These are phyloP conservation scores for Thunnus maccoyii DNA, from an alignment of 2,113 vertebrate genomes.

Conservation along the genomic window DNA sequence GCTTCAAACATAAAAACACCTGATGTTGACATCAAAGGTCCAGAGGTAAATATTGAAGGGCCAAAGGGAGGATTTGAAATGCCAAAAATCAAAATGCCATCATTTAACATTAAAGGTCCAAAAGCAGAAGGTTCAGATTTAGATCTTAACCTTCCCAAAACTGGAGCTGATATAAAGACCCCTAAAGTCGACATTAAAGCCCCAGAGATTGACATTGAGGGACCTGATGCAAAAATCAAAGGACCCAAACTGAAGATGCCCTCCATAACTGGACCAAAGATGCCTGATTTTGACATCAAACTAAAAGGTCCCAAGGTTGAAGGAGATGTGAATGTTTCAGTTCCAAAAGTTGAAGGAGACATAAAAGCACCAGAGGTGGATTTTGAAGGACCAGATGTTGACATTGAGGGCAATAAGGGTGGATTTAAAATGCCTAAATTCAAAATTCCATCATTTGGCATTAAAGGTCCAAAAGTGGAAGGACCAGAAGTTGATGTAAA, in stretches of 20 bases:
- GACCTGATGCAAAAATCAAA: conserved; percentile 64
- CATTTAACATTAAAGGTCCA: background rate
- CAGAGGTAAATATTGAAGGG: conserved; percentile 16
- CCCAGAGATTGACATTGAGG: conserved; percentile 67
- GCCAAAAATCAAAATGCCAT: conserved; percentile 42
- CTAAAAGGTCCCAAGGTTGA: conserved; percentile 50
- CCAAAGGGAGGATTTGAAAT: conserved; percentile 10
- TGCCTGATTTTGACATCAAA: background rate
- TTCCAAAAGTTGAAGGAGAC: conserved; percentile 21
- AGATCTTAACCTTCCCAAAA: background rate
- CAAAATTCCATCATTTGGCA: conserved; percentile 4
- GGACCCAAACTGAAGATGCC: conserved; percentile 16
- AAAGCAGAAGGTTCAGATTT: background rate
- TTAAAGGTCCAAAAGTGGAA: background rate
- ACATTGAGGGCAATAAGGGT: background rate
- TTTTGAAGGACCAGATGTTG: conserved; percentile 33
- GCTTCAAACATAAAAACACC: conserved; percentile 11
- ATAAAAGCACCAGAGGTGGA: background rate
- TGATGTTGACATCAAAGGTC: background rate
- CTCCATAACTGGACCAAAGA: background rate
- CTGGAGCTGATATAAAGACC: conserved; percentile 6
- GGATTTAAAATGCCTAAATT: conserved; percentile 11
- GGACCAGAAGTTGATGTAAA: conserved; percentile 1
- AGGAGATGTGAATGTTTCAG: conserved; percentile 56
- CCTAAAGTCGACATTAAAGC: conserved; percentile 19